Percentiles rank a stretch among this genome's conserved stretches.
phyloP scores from a whole-genome alignment of 2,888 invertebrate species.

The Meandrusa payeni region DNA sequence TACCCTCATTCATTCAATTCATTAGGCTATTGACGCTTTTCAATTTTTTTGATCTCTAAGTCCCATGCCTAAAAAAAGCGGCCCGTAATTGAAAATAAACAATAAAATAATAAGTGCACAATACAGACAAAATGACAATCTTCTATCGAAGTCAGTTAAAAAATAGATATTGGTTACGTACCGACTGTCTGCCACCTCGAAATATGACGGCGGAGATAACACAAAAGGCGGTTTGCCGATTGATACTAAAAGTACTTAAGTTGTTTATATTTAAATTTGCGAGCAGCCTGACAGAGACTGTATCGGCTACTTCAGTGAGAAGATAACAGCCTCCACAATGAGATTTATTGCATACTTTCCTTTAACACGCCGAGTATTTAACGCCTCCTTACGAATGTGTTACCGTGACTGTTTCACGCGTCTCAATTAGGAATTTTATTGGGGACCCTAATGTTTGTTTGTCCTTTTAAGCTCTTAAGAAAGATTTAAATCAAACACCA shows the following conservation, averaged over 20 bases:
- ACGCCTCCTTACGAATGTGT: conserved; percentile 49
- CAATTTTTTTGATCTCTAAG: too few species aligned
- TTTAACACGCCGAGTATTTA: conserved; percentile 50
- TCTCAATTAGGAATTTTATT: conserved; percentile 66
- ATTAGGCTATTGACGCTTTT: too few species aligned
- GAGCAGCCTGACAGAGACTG: conserved; percentile 56
- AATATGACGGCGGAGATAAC: conserved; percentile 40
- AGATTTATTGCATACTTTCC: conserved; percentile 73
- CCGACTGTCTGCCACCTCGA: conserved; percentile 31
- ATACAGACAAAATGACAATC: too few species aligned
- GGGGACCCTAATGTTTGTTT: conserved; percentile 46
- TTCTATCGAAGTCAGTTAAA: too few species aligned
- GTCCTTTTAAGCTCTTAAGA: conserved; percentile 23
- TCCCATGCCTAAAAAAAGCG: too few species aligned
- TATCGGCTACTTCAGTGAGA: conserved; percentile 65
- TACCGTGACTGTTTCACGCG: conserved; percentile 49
- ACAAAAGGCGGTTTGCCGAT: conserved; percentile 31
- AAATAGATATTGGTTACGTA: too few species aligned
- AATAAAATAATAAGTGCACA: too few species aligned
- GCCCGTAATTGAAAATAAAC: too few species aligned
- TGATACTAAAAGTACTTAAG: conserved; percentile 47
- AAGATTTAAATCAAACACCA: conserved; percentile 30
- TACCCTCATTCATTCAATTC: too few species aligned
- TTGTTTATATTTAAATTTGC: conserved; percentile 69
- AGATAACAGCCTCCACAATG: conserved; percentile 67